phyloP scores from a whole-genome alignment of 2,888 invertebrate genomes.

The Eledona agricola region DNA sequence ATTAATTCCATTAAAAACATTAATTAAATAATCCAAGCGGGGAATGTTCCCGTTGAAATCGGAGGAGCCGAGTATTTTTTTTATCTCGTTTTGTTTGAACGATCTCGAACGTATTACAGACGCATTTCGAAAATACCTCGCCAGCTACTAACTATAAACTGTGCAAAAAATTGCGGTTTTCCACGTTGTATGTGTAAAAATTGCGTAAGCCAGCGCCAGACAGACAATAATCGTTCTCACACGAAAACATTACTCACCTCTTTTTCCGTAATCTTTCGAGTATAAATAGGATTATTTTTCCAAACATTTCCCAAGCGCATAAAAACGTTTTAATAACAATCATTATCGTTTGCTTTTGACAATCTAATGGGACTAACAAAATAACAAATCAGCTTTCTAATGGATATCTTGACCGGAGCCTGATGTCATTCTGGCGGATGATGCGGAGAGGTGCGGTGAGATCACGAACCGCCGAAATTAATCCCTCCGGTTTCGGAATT shows the following conservation, averaged over 20 bases:
- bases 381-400: slow-evolving; percentile 20
- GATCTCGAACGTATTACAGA: slow-evolving; percentile 28
- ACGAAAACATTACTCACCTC: slow-evolving; percentile 21
- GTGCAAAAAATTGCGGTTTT: slow-evolving; percentile 11
- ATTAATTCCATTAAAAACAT: too few species aligned
- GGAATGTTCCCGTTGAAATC: slow-evolving; percentile 19
- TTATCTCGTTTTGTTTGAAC: slow-evolving; percentile 27
- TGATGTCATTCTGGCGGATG: slow-evolving; percentile 20
- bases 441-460: slow-evolving; percentile 16
- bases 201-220: slow-evolving; percentile 24
- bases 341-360: slow-evolving; percentile 23
- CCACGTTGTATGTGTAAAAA: slow-evolving; percentile 3
- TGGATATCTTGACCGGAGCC: slow-evolving; percentile 18
- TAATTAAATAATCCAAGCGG: slow-evolving; percentile 8
- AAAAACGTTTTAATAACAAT: slow-evolving; percentile 23
- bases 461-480: slow-evolving; percentile 21
- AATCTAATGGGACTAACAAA: slow-evolving; percentile 19
- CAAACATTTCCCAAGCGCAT: slow-evolving; percentile 13
- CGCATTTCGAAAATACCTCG: slow-evolving; percentile 26
- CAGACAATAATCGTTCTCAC: slow-evolving; percentile 27
- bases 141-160: slow-evolving; percentile 14
- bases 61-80: slow-evolving; percentile 16
- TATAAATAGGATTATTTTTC: slow-evolving; percentile 24
- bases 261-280: slow-evolving; percentile 23
- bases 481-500: slow-evolving; percentile 2